A percentile compares a stretch with the other conserved stretches of the same genome.
phyloP scores from a whole-genome alignment of 30 jellyfish, hydroid and myxozoan genomes.

The Turritopsis rubra region DNA sequence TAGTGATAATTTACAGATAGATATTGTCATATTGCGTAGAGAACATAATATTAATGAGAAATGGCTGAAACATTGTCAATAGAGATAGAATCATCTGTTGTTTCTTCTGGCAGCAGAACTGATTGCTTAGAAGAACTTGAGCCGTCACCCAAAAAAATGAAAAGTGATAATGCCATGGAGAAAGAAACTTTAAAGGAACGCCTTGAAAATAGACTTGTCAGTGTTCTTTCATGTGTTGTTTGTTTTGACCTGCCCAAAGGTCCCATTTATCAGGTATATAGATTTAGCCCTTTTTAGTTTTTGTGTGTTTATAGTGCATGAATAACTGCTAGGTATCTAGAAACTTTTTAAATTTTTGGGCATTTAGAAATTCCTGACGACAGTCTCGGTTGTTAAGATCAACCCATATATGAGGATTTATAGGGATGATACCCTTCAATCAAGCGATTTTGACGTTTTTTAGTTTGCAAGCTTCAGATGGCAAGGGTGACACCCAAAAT shows the following conservation, averaged over 20 bases:
- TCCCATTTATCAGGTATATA: constrained; percentile 81
- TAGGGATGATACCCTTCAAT: no score
- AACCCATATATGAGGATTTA: no score
- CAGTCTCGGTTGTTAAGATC: no score
- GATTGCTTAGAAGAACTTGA: constrained; percentile 15
- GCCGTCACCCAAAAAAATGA: constrained; percentile 1
- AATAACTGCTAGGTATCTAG: no score
- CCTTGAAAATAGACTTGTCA: constrained; percentile 65
- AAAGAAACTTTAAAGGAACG: constrained; percentile 16
- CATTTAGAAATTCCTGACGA: no score
- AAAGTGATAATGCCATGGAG: not conserved
- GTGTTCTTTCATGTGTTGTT: constrained; percentile 85
- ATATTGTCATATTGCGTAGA: not conserved
- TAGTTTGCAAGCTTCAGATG: no score
- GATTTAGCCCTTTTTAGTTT: not conserved
- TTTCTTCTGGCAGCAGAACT: not conserved
- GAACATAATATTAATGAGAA: not conserved
- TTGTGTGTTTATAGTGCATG: not conserved
- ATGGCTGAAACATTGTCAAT: not conserved
- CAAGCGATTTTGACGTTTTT: no score
- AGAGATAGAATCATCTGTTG: no score
- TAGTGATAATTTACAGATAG: not conserved
- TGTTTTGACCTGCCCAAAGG: constrained; percentile 89
- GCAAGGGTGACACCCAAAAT: no score
- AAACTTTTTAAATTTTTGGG: no score